Evolutionary conservation across 1,140 invertebrate genomes (phyloP).

Genomic region (Orius laevigatus): DNA sequence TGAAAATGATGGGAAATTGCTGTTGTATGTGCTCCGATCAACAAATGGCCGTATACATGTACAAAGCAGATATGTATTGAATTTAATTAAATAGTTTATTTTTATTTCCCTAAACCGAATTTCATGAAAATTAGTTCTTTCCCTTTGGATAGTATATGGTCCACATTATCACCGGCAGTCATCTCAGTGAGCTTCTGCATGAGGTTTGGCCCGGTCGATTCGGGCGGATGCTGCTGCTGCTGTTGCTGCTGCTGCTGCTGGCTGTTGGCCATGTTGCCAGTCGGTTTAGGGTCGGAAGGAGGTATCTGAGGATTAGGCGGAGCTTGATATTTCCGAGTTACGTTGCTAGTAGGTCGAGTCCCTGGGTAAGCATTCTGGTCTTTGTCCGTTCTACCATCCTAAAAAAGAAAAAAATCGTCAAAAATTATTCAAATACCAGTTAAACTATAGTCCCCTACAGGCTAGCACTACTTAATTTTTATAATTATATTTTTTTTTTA

Average conservation of each 20-base stretch:
- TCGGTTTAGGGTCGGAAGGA: conserved; percentile 4
- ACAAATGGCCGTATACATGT: neutral
- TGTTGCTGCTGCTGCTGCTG: conserved; percentile 17
- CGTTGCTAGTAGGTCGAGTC: neutral
- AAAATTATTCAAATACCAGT: conserved; percentile 7
- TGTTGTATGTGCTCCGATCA: too few species aligned
- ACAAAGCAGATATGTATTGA: conserved; percentile 6
- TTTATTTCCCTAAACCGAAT: conserved; percentile 70
- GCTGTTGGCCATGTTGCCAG: neutral
- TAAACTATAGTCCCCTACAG: conserved; percentile 15
- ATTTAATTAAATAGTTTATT: conserved; percentile 14
- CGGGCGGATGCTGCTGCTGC: conserved; percentile 6
- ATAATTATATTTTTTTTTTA: too few species aligned
- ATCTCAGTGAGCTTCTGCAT: conserved; percentile 72
- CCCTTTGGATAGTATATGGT: conserved; percentile 62
- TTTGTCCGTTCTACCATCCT: conserved; percentile 10
- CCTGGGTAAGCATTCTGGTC: neutral
- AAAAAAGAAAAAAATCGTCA: neutral
- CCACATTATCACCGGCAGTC: conserved; percentile 45
- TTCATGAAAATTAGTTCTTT: conserved; percentile 84
- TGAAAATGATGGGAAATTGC: too few species aligned
- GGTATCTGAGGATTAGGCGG: conserved; percentile 6
- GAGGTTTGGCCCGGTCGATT: conserved; percentile 39
- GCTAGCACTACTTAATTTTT: neutral
- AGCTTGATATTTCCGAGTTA: conserved; percentile 9